Percentiles rank a stretch among this genome's conserved stretches.
Conservation (phyloP, 1,140 invertebrate species). For the Pachypsylla venusta region DNA sequence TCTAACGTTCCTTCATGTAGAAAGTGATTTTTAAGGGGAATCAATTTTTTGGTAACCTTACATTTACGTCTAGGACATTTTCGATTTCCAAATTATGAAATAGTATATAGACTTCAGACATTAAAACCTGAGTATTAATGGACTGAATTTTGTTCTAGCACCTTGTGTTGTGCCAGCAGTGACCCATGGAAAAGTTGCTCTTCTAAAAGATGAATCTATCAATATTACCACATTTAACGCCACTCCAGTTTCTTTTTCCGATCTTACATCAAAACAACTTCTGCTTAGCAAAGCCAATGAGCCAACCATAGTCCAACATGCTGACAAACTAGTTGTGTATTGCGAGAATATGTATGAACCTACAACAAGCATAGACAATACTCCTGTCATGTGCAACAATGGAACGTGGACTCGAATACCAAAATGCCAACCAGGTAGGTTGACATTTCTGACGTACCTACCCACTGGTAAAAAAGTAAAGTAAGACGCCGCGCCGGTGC, state of each 20-base stretch:
- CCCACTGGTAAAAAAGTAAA: no score
- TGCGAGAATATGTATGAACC: conserved; percentile 75
- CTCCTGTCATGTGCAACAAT: conserved; percentile 74
- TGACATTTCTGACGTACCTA: no score
- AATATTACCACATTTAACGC: conserved; percentile 32
- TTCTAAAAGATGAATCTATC: conserved; percentile 29
- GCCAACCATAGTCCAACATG: conserved; percentile 55
- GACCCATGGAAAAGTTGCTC: conserved; percentile 50
- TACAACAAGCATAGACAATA: conserved; percentile 50
- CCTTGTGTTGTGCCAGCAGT: conserved; percentile 83
- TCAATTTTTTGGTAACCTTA: no score
- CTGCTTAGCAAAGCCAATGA: conserved; percentile 8
- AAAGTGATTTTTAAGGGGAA: no score
- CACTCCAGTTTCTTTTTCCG: conserved; percentile 6
- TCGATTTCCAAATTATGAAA: no score
- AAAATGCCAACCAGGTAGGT: conserved; percentile 63
- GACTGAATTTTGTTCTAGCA: conserved; percentile 37
- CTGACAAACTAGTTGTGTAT: conserved; percentile 62
- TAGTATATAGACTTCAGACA: no score
- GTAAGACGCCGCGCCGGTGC: no score
- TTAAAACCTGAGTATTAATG: no score
- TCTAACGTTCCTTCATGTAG: no score
- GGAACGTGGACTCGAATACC: conserved; percentile 92
- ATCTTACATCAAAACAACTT: not conserved
- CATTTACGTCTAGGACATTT: no score